A percentile compares a stretch with the other conserved stretches of the same genome.
These are phyloP conservation scores for Naso thynnoides DNA, from an alignment of 2,797 vertebrate genomes.

Conservation along the genomic window DNA sequence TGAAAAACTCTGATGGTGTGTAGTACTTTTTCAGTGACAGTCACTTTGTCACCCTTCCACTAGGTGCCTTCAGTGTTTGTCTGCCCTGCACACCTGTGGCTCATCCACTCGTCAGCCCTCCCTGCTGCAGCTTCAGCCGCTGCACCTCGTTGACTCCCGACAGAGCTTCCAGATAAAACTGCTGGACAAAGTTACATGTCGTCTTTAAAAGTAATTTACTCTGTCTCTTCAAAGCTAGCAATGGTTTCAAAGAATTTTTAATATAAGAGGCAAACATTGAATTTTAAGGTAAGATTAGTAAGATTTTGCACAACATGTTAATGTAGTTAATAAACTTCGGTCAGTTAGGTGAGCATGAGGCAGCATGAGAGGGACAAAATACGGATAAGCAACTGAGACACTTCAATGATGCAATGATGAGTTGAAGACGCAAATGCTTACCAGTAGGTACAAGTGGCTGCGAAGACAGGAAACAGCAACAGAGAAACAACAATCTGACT, in stretches of 20 bases:
- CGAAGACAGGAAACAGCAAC: not conserved
- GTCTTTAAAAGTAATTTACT: not conserved
- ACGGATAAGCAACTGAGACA: not conserved
- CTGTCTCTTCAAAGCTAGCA: not conserved
- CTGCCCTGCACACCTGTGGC: slow-evolving; percentile 28
- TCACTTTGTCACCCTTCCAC: slow-evolving; percentile 6
- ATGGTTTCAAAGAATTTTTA: not conserved
- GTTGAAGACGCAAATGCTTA: not conserved
- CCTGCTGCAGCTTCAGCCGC: slow-evolving; percentile 14
- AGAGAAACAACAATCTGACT: not conserved
- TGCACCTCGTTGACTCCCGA: slow-evolving; percentile 23
- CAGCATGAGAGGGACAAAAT: not conserved
- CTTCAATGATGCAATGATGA: not conserved
- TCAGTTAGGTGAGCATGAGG: too few species aligned
- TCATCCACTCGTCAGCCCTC: not conserved
- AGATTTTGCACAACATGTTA: not conserved
- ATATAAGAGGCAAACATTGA: not conserved
- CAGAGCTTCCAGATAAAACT: slow-evolving; percentile 6
- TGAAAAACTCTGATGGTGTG: not conserved
- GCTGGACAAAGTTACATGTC: not conserved
- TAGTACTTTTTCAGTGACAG: not conserved
- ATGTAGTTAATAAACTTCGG: not conserved
- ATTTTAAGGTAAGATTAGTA: too few species aligned
- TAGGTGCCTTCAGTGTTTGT: not conserved
- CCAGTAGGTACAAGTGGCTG: not conserved